Conservation (phyloP, 2,113 vertebrate species). For the Pygoscelis antarcticus region DNA sequence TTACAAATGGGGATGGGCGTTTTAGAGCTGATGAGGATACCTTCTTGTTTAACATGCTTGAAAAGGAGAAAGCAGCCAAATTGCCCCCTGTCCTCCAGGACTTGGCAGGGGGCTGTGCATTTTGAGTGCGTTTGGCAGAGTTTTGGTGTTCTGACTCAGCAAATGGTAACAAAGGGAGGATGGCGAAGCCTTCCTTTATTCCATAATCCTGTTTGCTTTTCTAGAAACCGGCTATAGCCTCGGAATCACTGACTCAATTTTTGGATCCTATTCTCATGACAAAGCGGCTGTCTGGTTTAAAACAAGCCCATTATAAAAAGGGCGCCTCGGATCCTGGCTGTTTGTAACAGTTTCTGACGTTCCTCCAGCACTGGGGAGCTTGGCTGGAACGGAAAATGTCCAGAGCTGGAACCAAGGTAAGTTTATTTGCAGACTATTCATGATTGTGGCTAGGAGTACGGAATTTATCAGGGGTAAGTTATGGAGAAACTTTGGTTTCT, state of each 20-base stretch:
- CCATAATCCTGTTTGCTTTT: slow-evolving; percentile 91
- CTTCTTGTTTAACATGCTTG: not conserved
- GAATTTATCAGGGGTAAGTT: not conserved
- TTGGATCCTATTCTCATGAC: slow-evolving; percentile 97
- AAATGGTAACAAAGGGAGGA: slow-evolving; percentile 69
- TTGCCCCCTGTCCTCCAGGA: not conserved
- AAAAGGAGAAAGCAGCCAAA: slow-evolving; percentile 5
- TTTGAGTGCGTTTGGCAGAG: slow-evolving; percentile 69
- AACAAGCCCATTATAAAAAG: slow-evolving; percentile 85
- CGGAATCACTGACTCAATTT: slow-evolving; percentile 96
- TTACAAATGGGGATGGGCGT: not conserved
- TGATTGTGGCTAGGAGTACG: not conserved
- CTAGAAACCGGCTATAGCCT: slow-evolving; percentile 88
- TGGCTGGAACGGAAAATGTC: slow-evolving; percentile 69
- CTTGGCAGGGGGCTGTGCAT: not conserved
- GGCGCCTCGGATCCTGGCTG: slow-evolving; percentile 47
- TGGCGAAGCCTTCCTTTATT: slow-evolving; percentile 81
- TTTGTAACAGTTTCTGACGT: slow-evolving; percentile 59
- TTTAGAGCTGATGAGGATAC: not conserved
- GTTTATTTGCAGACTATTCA: not conserved
- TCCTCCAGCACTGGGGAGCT: slow-evolving; percentile 52
- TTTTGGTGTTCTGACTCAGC: slow-evolving; percentile 78
- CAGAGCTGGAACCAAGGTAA: slow-evolving; percentile 74
- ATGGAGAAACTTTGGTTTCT: not conserved
- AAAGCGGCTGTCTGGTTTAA: slow-evolving; percentile 87